Percentiles rank a stretch among this genome's conserved stretches.
Evolutionary conservation across 1,140 invertebrate genomes (phyloP).

Genomic region (Coenobita brevimanus): DNA sequence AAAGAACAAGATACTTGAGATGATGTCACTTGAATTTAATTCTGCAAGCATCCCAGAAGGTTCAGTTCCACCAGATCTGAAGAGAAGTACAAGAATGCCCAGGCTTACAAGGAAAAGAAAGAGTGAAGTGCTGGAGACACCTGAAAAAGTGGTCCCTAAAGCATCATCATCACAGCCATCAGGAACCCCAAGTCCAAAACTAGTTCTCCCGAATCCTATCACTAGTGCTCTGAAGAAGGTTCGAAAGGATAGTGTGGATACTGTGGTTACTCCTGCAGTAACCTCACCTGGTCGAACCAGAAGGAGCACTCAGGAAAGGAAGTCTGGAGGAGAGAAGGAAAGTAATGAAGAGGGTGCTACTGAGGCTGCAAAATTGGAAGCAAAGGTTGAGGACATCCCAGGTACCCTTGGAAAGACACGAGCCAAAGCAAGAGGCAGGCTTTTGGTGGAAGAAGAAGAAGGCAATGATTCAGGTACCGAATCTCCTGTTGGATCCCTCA

Average conservation of each 20-base stretch:
- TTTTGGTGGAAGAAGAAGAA: neutral
- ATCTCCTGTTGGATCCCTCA: conserved; percentile 25
- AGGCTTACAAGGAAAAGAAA: conserved; percentile 49
- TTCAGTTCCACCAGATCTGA: conserved; percentile 33
- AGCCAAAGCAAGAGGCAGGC: conserved; percentile 17
- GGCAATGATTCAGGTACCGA: conserved; percentile 50
- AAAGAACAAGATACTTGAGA: conserved; percentile 63
- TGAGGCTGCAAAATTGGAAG: conserved; percentile 48
- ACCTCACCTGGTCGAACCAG: conserved; percentile 21
- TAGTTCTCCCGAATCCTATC: neutral
- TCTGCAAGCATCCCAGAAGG: conserved; percentile 56
- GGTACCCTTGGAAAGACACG: conserved; percentile 10
- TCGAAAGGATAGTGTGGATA: conserved; percentile 42
- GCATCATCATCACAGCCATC: neutral
- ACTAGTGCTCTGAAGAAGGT: conserved; percentile 52
- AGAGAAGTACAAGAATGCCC: conserved; percentile 31
- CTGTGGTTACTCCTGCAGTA: neutral
- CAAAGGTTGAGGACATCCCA: conserved; percentile 50
- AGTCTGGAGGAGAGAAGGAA: conserved; percentile 66
- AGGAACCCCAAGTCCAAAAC: neutral
- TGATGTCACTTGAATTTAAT: conserved; percentile 68
- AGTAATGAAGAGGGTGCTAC: conserved; percentile 41
- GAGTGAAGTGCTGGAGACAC: conserved; percentile 34
- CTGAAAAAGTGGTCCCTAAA: conserved; percentile 36
- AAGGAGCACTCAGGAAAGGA: conserved; percentile 25